A percentile compares a stretch with the other conserved stretches of the same genome.
These are phyloP conservation scores for Montipora capitata DNA, from an alignment of 92 coral and sea anemone genomes.

Conservation along the genomic window DNA sequence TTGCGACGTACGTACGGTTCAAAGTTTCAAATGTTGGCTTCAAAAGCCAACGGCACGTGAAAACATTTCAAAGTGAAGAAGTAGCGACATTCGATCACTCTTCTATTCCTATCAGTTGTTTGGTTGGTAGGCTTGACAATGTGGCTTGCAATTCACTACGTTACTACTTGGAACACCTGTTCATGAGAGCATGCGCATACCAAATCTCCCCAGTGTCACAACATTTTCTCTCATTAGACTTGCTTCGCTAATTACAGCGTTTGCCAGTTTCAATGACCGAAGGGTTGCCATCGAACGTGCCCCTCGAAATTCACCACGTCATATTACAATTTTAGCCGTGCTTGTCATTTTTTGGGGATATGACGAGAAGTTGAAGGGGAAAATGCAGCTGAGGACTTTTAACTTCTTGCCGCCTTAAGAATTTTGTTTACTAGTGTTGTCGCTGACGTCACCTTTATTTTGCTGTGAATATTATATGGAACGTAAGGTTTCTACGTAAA, in stretches of 20 bases:
- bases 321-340: neutral
- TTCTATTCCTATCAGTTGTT: slow-evolving; percentile 56
- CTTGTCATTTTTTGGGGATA: neutral
- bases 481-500: neutral
- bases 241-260: slow-evolving; percentile 54
- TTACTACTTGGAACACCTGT: slow-evolving; percentile 84
- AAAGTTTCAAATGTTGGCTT: neutral
- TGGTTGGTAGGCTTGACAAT: slow-evolving; percentile 95
- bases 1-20: neutral
- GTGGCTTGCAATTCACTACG: slow-evolving; percentile 61
- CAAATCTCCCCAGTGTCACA: slow-evolving; percentile 1
- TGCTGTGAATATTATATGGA: slow-evolving; percentile 13
- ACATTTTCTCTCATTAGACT: slow-evolving; percentile 42
- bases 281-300: neutral
- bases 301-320: neutral
- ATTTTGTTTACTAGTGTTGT: slow-evolving; percentile 12
- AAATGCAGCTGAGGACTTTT: neutral
- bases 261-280: neutral
- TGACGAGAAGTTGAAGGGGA: neutral
- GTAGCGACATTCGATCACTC: slow-evolving; percentile 30
- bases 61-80: slow-evolving; percentile 18
- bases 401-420: slow-evolving; percentile 12
- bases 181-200: slow-evolving; percentile 74
- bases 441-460: slow-evolving; percentile 39
- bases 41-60: slow-evolving; percentile 10